Evolutionary conservation across 2,797 vertebrate genomes (phyloP), one percentile per base, ranked within the genome.

Genomic region (Hippoglossus hippoglossus): DNA sequence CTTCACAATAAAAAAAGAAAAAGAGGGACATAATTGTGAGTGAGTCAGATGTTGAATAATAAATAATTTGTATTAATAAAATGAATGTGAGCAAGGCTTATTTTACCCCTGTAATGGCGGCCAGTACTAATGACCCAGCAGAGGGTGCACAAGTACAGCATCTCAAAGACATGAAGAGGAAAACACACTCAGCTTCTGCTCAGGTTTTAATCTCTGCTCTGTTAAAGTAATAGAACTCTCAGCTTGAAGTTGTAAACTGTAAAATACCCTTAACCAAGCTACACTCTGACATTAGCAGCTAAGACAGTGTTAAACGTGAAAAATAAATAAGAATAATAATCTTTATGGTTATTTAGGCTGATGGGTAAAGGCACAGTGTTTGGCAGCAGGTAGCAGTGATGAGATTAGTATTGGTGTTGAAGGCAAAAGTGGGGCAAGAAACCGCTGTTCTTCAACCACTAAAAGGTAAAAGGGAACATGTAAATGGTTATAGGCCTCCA

Each of bases 401-500:
- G 57, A 12, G 51, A 26, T 1, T 58, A 28, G 2, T 49, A 25
- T 8, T 57, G 44, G 9, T 56, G 21, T 19, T 62, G 25, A 36
- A 67, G 62, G 58, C n/a, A 56, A 70, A 68, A 64, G 36, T 60
- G 25, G 49, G 53, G 16, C 24, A 54, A 11, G n/a, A 64, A 55
- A 41, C 72, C 57, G 26, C 58, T 70, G 9, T 73, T 73, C 53
- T 68, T 59, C 31, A 59, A 58, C 55, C 5, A 47, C 47, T 47
- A 69, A 80, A 75, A 73, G 28, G 10, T 39, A 69, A 41, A 57
- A 34, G 49, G 50, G 36, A 83, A 67, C 50, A 67, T 76, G 31
- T 67, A 26, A 81, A 7, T 69, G 47, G 36, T 71, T 82, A 46
- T 26, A 63, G 51, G 57, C 77, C 79, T 77, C 54, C 64, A 68